phyloP scores from a whole-genome alignment of 2,113 vertebrate species.

The Oryzias woworae region DNA sequence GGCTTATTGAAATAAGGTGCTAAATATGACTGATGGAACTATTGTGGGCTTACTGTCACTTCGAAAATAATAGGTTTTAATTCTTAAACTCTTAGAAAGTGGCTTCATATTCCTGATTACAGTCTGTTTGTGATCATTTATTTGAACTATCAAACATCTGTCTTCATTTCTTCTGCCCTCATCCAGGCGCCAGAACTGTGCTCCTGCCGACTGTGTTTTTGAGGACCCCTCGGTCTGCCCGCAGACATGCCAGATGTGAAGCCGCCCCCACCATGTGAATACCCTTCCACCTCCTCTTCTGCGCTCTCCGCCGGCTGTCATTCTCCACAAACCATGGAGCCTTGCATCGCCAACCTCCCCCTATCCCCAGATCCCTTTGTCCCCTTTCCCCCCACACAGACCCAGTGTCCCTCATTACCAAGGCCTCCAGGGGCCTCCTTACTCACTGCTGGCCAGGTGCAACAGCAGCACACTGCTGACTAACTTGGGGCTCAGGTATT shows the following conservation, averaged over 20 bases:
- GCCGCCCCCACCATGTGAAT: constrained; percentile 78
- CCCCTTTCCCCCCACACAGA: constrained; percentile 77
- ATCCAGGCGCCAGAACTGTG: constrained; percentile 50
- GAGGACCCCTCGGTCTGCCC: constrained; percentile 48
- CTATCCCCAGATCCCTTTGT: constrained; percentile 75
- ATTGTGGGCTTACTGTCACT: too few species aligned
- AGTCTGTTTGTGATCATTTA: neutral
- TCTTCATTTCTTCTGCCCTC: constrained; percentile 13
- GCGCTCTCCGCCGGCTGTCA: constrained; percentile 74
- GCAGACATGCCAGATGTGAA: constrained; percentile 78
- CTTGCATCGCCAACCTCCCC: constrained; percentile 73
- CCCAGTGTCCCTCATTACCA: constrained; percentile 26
- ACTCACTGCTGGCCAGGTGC: constrained; percentile 79
- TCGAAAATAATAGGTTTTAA: too few species aligned
- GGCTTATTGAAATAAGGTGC: too few species aligned
- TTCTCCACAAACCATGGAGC: constrained; percentile 76
- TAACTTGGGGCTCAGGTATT: constrained; percentile 81
- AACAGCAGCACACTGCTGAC: constrained; percentile 80
- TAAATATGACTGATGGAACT: too few species aligned
- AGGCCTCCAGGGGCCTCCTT: constrained; percentile 73
- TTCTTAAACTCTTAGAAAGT: too few species aligned
- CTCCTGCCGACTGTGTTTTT: constrained; percentile 31
- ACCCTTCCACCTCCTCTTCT: constrained; percentile 67
- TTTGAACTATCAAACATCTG: constrained; percentile 1
- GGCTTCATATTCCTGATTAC: neutral